Conservation (phyloP, 2,888 invertebrate species). For the Leucophenga maculata region DNA sequence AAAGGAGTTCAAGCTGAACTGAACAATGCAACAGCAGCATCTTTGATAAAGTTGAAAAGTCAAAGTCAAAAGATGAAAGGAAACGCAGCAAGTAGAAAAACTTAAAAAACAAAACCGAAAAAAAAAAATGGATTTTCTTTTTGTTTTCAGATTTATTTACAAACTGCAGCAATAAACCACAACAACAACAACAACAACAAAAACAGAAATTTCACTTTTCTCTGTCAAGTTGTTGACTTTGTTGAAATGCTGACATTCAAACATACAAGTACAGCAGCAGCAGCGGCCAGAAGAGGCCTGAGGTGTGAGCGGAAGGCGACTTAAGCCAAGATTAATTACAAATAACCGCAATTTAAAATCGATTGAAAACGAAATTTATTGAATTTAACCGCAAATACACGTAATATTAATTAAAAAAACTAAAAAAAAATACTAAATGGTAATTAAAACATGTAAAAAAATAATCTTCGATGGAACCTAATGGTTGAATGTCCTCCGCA, state of each 20-base stretch:
- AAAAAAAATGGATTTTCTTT: constrained; percentile 36
- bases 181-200: constrained; percentile 1
- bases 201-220: constrained; percentile 23
- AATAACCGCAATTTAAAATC: background rate
- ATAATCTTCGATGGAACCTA: too few species aligned
- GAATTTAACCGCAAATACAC: background rate
- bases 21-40: too few species aligned
- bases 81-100: constrained; percentile 33
- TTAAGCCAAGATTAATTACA: background rate
- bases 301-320: background rate
- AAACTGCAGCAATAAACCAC: background rate
- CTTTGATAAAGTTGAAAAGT: constrained; percentile 56
- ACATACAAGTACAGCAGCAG: background rate
- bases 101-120: constrained; percentile 36
- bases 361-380: background rate
- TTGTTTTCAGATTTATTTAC: background rate
- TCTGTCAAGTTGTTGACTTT: constrained; percentile 15
- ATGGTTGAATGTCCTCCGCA: too few species aligned
- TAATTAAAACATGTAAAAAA: too few species aligned
- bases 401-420: background rate
- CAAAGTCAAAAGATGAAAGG: constrained; percentile 59
- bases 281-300: too few species aligned
- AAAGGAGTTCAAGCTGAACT: too few species aligned
- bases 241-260: constrained; percentile 12
- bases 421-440: too few species aligned